These are phyloP conservation scores for cat (Felis catus) DNA, from an alignment of 2,113 vertebrate genomes.

Conservation along the genomic window DNA sequence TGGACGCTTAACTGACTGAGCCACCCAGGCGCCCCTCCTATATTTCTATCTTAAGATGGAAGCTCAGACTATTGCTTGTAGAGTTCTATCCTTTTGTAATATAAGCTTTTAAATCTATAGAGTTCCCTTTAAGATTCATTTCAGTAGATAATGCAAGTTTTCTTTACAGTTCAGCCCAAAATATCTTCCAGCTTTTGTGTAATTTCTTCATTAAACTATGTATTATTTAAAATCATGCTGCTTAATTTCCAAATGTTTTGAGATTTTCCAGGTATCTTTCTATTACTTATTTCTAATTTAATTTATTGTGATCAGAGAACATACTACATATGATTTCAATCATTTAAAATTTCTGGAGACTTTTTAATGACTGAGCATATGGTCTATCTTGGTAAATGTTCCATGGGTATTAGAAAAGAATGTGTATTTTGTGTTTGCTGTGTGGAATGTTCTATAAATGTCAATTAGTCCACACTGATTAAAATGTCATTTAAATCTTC, in stretches of 20 bases:
- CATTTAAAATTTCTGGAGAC: neutral
- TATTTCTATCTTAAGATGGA: neutral
- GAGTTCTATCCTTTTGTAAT: neutral
- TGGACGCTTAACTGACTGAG: too few species aligned
- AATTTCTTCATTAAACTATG: neutral
- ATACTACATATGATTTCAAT: neutral
- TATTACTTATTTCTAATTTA: constrained; percentile 1
- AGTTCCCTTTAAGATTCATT: neutral
- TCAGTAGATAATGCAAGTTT: neutral
- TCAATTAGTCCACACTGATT: neutral
- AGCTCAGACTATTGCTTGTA: neutral
- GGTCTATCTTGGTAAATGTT: neutral
- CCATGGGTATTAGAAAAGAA: neutral
- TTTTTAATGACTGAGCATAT: neutral
- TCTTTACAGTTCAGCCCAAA: neutral
- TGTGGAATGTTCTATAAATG: neutral
- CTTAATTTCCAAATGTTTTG: neutral
- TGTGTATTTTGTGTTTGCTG: neutral
- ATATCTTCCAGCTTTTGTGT: neutral
- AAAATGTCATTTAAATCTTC: neutral
- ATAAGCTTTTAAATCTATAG: neutral
- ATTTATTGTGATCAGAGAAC: neutral
- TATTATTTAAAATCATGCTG: neutral
- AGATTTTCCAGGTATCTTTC: neutral
- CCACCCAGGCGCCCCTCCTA: neutral